These are phyloP conservation scores for Leucosticte australis DNA, from an alignment of 2,113 vertebrate genomes.

Conservation along the genomic window DNA sequence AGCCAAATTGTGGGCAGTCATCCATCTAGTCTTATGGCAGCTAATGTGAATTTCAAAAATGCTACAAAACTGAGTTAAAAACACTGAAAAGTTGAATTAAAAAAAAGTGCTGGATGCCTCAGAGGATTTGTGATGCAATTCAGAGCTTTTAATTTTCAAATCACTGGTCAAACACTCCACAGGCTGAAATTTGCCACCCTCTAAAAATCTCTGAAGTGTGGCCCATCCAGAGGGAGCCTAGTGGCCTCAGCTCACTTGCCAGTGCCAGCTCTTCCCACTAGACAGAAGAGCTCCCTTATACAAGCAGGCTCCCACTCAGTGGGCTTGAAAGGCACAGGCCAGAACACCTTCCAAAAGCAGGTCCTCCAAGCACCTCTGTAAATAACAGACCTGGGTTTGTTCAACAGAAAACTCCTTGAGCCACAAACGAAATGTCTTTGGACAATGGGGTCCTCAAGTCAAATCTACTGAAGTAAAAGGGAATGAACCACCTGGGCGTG, in stretches of 20 bases:
- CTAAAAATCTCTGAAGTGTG: neutral
- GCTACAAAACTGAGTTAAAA: neutral
- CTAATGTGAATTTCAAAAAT: neutral
- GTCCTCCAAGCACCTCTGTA: neutral
- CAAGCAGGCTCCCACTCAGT: too few species aligned
- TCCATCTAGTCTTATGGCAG: neutral
- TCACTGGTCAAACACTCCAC: neutral
- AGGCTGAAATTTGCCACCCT: neutral
- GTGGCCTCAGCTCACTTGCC: neutral
- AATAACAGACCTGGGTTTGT: neutral
- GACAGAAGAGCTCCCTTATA: neutral
- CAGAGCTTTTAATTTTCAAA: neutral
- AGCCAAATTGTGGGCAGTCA: neutral
- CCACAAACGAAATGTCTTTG: neutral
- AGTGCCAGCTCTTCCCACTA: neutral
- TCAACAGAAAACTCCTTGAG: neutral
- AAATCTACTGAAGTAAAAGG: neutral
- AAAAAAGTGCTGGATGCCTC: neutral
- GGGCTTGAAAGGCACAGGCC: neutral
- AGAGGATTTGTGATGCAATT: neutral
- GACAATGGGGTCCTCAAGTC: neutral
- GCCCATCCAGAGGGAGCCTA: neutral
- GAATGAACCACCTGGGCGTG: neutral
- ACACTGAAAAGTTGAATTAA: neutral
- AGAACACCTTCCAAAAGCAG: neutral